Evolutionary conservation across 2,113 vertebrate species (phyloP).

Genomic region (Rhagologus leucostigma): DNA sequence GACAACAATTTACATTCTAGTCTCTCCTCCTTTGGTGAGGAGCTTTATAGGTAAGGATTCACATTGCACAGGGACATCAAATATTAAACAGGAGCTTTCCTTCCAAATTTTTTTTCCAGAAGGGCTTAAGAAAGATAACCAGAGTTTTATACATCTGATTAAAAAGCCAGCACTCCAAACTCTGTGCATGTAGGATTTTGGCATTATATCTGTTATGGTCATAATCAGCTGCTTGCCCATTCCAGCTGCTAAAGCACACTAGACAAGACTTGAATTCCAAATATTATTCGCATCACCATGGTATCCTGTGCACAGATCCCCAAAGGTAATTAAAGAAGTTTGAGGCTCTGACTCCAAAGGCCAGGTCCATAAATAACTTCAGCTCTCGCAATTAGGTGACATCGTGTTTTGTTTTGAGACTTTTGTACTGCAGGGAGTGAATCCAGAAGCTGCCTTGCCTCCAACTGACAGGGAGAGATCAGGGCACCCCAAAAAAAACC

Average conservation of each 20-base stretch:
- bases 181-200: not conserved
- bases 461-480: not conserved
- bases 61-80: not conserved
- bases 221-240: slow-evolving; percentile 45
- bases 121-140: slow-evolving; percentile 38
- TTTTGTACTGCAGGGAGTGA: not conserved
- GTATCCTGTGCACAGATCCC: slow-evolving; percentile 31
- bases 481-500: not conserved
- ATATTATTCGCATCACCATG: slow-evolving; percentile 47
- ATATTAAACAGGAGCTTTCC: slow-evolving; percentile 39
- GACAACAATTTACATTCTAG: slow-evolving; percentile 22
- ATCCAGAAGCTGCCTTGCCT: not conserved
- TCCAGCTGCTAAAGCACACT: slow-evolving; percentile 43
- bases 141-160: slow-evolving; percentile 26
- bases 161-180: slow-evolving; percentile 26
- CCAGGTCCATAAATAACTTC: slow-evolving; percentile 54
- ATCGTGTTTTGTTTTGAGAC: not conserved
- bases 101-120: slow-evolving; percentile 44
- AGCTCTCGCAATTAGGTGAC: slow-evolving; percentile 25
- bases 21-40: not conserved
- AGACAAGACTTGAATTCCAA: slow-evolving; percentile 52
- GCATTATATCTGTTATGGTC: slow-evolving; percentile 26
- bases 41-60: not conserved
- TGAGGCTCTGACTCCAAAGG: slow-evolving; percentile 48
- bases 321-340: slow-evolving; percentile 51